Evolutionary conservation across 1,140 invertebrate genomes (phyloP), one percentile per base, ranked within the genome.

Genomic region (Drosophila sproati): DNA sequence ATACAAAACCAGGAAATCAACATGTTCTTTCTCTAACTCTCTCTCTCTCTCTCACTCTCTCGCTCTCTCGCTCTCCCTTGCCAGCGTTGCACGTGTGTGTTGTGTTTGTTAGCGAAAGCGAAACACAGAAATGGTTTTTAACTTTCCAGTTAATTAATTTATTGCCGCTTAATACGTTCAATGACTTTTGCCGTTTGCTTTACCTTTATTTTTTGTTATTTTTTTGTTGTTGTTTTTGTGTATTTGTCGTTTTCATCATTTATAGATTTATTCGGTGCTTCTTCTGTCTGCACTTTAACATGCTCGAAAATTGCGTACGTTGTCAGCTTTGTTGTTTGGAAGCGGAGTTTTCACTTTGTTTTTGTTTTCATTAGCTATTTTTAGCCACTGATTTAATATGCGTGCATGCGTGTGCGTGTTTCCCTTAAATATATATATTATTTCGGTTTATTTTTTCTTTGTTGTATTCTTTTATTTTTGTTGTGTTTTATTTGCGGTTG

Each of bases 311-410:
- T 64, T 68, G 50, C 45, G 28, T 48, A 5, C 31, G 50, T 12
- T 63, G 51, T 55, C 51, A 48, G 20, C 64, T 41, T 41, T 12
- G 39, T 54, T 28, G 66, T 47, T 20, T 55, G 29, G 47, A n/a
- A 61, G 20, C 41, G 20, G 12, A 0, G 7, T 50, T 67, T 8
- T 20, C 1, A 20, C 20, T 20, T 20, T 1, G 20, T 20, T 20
- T 28, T 45, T 64, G 29, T 37, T 56, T 39, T 48, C 6, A 32
- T 12, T 35, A 35, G 51, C 73, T 88, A 88, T 88, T 89, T 88
- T 89, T 88, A 83, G 83, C 70, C 70, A 88, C 83, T 88, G 83
- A 88, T 88, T 88, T 88, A 88, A 88, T 88, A 88, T 88, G 83
- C 85, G 85, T 88, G 83, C 80, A 87, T 87, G 80, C 83, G 77